Percentiles rank a stretch among this genome's conserved stretches.
Conservation (phyloP, 2,113 vertebrate species). For the Notothenia coriiceps region DNA sequence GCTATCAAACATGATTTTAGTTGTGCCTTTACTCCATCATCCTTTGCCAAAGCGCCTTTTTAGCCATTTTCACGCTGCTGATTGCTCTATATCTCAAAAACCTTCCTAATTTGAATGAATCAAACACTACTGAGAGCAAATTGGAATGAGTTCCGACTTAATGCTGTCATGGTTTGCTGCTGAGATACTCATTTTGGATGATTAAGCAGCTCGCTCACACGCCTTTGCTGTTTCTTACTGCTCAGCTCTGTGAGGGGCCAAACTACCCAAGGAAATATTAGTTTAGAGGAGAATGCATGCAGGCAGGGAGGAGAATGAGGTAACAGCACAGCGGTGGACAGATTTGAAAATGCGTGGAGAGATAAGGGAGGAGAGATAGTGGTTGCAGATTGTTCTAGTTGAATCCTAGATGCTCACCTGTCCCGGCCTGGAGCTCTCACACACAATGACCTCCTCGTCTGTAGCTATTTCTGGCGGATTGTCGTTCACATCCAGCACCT, state of each 20-base stretch:
- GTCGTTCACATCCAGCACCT: conserved; percentile 96
- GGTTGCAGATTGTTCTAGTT: conserved; percentile 1
- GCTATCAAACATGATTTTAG: conserved; percentile 71
- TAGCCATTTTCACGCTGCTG: conserved; percentile 64
- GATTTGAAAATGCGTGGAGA: conserved; percentile 23
- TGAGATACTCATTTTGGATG: conserved; percentile 74
- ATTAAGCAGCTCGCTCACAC: conserved; percentile 62
- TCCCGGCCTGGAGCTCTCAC: conserved; percentile 92
- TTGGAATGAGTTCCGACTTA: conserved; percentile 70
- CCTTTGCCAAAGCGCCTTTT: conserved; percentile 55
- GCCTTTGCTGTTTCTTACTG: conserved; percentile 23
- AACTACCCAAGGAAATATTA: conserved; percentile 58
- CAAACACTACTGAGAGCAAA: conserved; percentile 70
- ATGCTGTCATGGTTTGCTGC: conserved; percentile 77
- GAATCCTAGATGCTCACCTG: conserved; percentile 86
- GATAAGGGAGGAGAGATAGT: conserved; percentile 8
- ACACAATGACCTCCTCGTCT: conserved; percentile 93
- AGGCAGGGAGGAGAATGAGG: neutral
- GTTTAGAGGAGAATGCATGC: conserved; percentile 24
- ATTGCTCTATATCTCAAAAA: conserved; percentile 73
- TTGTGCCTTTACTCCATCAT: conserved; percentile 58
- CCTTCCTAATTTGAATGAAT: conserved; percentile 75
- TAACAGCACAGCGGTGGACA: conserved; percentile 22
- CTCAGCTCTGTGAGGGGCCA: conserved; percentile 31
- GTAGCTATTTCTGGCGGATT: conserved; percentile 91